Evolutionary conservation across 2,888 invertebrate genomes (phyloP).

Genomic region (Melinaea marsaeus): DNA sequence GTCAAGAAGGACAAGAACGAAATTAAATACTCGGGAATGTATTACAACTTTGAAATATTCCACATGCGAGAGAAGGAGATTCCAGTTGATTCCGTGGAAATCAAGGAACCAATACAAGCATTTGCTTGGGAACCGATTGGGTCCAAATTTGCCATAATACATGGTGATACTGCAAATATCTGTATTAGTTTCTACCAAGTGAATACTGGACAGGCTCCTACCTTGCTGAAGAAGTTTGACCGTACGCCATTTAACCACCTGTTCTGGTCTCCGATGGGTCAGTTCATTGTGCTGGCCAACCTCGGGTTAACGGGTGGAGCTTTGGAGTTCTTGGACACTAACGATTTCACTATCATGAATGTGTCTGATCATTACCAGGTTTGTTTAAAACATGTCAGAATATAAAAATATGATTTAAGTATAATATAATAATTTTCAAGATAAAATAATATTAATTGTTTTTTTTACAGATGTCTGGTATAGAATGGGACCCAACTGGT

Average conservation of each 20-base stretch:
- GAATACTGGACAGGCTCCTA: slow-evolving; percentile 92
- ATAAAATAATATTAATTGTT: background rate
- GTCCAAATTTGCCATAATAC: slow-evolving; percentile 96
- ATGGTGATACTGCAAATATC: slow-evolving; percentile 90
- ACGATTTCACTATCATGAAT: slow-evolving; percentile 97
- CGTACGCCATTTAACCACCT: slow-evolving; percentile 93
- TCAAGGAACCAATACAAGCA: slow-evolving; percentile 93
- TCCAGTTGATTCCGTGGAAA: slow-evolving; percentile 98
- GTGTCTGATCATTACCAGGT: slow-evolving; percentile 94
- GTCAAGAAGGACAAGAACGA: slow-evolving; percentile 96
- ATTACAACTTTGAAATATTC: slow-evolving; percentile 99
- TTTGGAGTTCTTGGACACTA: slow-evolving; percentile 96
- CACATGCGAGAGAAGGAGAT: slow-evolving; percentile 98
- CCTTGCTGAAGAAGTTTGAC: slow-evolving; percentile 91
- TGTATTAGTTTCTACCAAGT: slow-evolving; percentile 94
- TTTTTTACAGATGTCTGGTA: slow-evolving; percentile 86
- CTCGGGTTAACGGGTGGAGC: slow-evolving; percentile 90
- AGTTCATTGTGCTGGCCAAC: slow-evolving; percentile 96
- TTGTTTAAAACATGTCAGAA: slow-evolving; percentile 12
- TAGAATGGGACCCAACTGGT: slow-evolving; percentile 99
- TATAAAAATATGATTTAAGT: no score
- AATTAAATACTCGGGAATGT: slow-evolving; percentile 96
- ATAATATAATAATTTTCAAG: no score
- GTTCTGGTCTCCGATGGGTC: slow-evolving; percentile 97
- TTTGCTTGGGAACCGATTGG: slow-evolving; percentile 99